A percentile compares a stretch with the other conserved stretches of the same genome.
Evolutionary conservation across 37 sponge, comb jelly and placozoan genomes (phyloP).

Genomic region (Ianthella basta): DNA sequence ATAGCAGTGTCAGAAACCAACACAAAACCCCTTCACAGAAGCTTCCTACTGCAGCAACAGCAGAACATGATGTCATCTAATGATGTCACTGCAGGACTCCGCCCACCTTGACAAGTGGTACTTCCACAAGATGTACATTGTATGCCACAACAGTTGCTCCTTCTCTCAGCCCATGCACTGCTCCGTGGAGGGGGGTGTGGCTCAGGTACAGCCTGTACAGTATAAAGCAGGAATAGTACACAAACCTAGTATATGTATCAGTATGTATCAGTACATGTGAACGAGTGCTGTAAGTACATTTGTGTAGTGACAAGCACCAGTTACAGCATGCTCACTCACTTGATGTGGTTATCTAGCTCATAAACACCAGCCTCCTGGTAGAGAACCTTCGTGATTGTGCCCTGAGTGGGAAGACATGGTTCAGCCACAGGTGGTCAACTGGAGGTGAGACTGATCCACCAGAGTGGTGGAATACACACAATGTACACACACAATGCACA

Average conservation of each 20-base stretch:
- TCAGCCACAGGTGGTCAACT: too few species aligned
- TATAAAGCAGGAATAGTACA: too few species aligned
- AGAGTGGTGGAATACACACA: background rate
- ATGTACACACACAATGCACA: background rate
- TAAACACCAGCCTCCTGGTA: conserved; percentile 65
- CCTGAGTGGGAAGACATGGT: conserved; percentile 23
- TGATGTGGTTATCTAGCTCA: conserved; percentile 53
- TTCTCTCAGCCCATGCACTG: conserved; percentile 40
- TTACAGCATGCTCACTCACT: background rate
- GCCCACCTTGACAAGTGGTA: background rate
- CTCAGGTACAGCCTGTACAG: conserved; percentile 33
- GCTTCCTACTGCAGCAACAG: too few species aligned
- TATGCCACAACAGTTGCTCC: conserved; percentile 30
- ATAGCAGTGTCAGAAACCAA: too few species aligned
- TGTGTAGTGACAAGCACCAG: too few species aligned
- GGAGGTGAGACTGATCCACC: background rate
- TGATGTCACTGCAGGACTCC: too few species aligned
- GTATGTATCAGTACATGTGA: background rate
- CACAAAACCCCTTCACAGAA: too few species aligned
- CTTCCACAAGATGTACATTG: conserved; percentile 11
- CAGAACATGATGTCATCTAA: too few species aligned
- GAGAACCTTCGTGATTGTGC: conserved; percentile 44
- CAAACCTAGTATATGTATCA: background rate
- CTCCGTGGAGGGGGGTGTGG: conserved; percentile 21
- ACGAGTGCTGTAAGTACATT: background rate